These are phyloP conservation scores for Drosophila pseudotakahashii DNA, from an alignment of 2,888 invertebrate species.

Conservation along the genomic window DNA sequence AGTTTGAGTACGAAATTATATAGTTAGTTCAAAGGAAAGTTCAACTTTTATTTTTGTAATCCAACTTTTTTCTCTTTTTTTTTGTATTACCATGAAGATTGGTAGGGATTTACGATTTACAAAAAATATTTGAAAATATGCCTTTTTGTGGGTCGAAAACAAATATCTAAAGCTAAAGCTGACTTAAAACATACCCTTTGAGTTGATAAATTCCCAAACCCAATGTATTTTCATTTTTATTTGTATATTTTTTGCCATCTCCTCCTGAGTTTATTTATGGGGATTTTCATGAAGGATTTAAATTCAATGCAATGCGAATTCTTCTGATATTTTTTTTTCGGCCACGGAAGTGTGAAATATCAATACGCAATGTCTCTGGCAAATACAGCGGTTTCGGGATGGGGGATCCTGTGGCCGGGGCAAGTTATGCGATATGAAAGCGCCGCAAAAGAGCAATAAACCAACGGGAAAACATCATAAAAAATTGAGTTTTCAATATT, in stretches of 20 bases:
- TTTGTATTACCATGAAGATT: not conserved
- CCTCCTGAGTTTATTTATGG: constrained; percentile 12
- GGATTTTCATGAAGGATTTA: constrained; percentile 26
- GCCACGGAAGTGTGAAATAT: constrained; percentile 36
- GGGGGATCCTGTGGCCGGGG: constrained; percentile 5
- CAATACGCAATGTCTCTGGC: constrained; percentile 21
- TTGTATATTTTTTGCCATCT: constrained; percentile 1
- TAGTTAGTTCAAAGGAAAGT: no score
- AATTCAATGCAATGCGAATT: constrained; percentile 29
- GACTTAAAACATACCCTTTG: not conserved
- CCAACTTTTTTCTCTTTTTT: no score
- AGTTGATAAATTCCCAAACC: constrained; percentile 1
- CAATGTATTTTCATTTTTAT: constrained; percentile 2
- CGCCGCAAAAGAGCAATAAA: constrained; percentile 74
- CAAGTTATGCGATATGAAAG: constrained; percentile 64
- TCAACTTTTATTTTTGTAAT: no score
- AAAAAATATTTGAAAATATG: no score
- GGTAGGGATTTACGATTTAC: no score
- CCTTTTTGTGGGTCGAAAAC: no score
- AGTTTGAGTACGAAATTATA: no score
- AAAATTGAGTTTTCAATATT: constrained; percentile 77
- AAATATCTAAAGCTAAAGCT: not conserved
- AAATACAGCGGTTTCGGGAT: not conserved
- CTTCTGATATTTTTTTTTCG: not conserved
- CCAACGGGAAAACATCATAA: constrained; percentile 75